phyloP scores from a whole-genome alignment of 2,113 vertebrate genomes.

The Arizona elegans region DNA sequence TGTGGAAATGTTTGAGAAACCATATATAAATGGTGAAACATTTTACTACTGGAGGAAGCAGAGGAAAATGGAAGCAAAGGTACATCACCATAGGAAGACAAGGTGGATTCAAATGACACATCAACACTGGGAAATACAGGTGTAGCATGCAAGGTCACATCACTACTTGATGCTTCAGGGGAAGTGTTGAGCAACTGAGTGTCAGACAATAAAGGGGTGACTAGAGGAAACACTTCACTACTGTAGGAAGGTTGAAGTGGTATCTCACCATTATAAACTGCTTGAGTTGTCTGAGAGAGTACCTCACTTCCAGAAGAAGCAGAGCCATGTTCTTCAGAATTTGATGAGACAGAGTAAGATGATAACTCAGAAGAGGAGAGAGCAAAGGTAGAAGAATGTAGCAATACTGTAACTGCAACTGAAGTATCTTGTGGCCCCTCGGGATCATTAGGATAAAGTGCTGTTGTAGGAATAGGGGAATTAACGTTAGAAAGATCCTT shows the following conservation, averaged over 20 bases:
- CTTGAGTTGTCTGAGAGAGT: constrained; percentile 81
- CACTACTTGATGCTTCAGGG: constrained; percentile 78
- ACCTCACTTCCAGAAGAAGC: constrained; percentile 68
- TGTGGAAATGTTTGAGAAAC: constrained; percentile 74
- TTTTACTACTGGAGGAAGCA: constrained; percentile 77
- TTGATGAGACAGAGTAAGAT: constrained; percentile 70
- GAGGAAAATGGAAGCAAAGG: constrained; percentile 82
- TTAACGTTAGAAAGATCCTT: constrained; percentile 52
- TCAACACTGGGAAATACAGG: constrained; percentile 78
- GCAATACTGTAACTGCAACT: constrained; percentile 62
- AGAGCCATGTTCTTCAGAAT: constrained; percentile 71
- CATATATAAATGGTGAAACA: constrained; percentile 70
- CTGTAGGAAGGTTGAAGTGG: constrained; percentile 76
- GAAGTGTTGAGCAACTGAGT: constrained; percentile 75
- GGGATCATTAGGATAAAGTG: constrained; percentile 54
- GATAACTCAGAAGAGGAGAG: constrained; percentile 70
- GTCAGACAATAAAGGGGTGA: constrained; percentile 80
- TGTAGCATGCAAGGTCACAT: constrained; percentile 87
- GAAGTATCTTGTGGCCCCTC: constrained; percentile 49
- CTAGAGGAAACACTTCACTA: constrained; percentile 82
- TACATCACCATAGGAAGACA: constrained; percentile 78
- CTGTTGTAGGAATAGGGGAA: constrained; percentile 50
- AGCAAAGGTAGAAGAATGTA: constrained; percentile 65
- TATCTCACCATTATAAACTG: constrained; percentile 90
- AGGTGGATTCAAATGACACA: constrained; percentile 78